phyloP scores from a whole-genome alignment of 2,113 vertebrate species.

The Plectropomus leopardus region DNA sequence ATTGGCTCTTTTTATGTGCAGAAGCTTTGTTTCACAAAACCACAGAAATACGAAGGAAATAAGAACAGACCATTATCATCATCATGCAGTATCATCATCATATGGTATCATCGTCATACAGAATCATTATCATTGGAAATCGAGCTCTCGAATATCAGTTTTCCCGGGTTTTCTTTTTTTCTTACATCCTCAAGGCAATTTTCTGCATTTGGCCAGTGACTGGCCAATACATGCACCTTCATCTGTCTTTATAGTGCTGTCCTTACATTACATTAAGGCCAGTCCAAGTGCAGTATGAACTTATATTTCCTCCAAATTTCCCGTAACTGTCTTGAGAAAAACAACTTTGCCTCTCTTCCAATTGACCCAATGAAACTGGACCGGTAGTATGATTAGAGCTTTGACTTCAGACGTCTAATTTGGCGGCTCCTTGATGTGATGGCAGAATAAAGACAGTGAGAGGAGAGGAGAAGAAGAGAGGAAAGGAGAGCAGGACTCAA shows the following conservation, averaged over 20 bases:
- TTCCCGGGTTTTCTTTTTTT: conserved; percentile 2
- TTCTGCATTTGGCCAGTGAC: not conserved
- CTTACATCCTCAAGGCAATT: conserved; percentile 10
- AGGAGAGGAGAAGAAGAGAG: conserved; percentile 15
- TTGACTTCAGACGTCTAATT: conserved; percentile 77
- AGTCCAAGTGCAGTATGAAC: conserved; percentile 24
- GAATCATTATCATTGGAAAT: conserved; percentile 30
- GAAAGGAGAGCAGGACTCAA: conserved; percentile 36
- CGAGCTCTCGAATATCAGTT: conserved; percentile 8
- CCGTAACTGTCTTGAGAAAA: conserved; percentile 58
- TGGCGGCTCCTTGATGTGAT: conserved; percentile 73
- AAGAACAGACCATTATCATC: conserved; percentile 17
- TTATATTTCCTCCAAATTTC: conserved; percentile 55
- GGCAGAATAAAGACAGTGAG: conserved; percentile 57
- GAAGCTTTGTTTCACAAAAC: conserved; percentile 27
- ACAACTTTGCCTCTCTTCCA: conserved; percentile 35
- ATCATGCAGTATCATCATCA: conserved; percentile 10
- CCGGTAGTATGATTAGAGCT: conserved; percentile 71
- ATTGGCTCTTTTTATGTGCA: not conserved
- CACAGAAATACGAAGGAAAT: conserved; percentile 4
- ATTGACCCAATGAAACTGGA: conserved; percentile 51
- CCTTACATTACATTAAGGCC: conserved; percentile 24
- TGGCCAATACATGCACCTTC: conserved; percentile 18
- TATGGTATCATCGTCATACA: conserved; percentile 20
- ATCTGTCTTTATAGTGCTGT: conserved; percentile 19